Conservation (phyloP, 2,888 invertebrate species). For the Sisyra terminalis region DNA sequence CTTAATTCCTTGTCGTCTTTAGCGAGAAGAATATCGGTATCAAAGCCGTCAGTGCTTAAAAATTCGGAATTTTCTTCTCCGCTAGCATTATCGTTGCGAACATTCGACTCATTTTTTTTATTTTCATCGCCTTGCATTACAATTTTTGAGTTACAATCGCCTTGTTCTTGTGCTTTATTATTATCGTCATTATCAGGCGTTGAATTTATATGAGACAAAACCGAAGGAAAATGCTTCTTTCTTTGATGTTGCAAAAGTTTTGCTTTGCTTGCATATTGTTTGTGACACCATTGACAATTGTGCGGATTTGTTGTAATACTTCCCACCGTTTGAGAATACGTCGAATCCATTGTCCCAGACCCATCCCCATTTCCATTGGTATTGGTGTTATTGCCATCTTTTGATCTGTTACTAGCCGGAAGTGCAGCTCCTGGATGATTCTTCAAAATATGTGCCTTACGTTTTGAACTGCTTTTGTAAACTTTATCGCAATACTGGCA, state of each 20-base stretch:
- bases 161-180: too few species aligned
- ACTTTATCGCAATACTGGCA: slow-evolving; percentile 74
- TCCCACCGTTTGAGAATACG: slow-evolving; percentile 53
- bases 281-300: slow-evolving; percentile 64
- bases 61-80: neutral
- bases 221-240: slow-evolving; percentile 31
- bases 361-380: slow-evolving; percentile 12
- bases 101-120: neutral
- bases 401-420: slow-evolving; percentile 32
- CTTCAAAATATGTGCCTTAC: slow-evolving; percentile 64
- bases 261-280: slow-evolving; percentile 71
- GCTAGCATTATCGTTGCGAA: neutral
- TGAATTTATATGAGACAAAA: too few species aligned
- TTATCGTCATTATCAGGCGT: too few species aligned
- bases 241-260: slow-evolving; percentile 54
- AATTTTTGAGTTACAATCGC: too few species aligned
- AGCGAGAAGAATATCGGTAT: slow-evolving; percentile 1
- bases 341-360: slow-evolving; percentile 35
- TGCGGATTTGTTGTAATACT: slow-evolving; percentile 54
- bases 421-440: slow-evolving; percentile 66
- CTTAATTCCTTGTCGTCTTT: neutral
- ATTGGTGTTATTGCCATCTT: slow-evolving; percentile 13
- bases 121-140: neutral
- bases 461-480: slow-evolving; percentile 71
- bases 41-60: slow-evolving; percentile 3